A percentile compares a stretch with the other conserved stretches of the same genome.
phyloP scores from a whole-genome alignment of 2,113 vertebrate species.

The Megatriorchis doriae region DNA sequence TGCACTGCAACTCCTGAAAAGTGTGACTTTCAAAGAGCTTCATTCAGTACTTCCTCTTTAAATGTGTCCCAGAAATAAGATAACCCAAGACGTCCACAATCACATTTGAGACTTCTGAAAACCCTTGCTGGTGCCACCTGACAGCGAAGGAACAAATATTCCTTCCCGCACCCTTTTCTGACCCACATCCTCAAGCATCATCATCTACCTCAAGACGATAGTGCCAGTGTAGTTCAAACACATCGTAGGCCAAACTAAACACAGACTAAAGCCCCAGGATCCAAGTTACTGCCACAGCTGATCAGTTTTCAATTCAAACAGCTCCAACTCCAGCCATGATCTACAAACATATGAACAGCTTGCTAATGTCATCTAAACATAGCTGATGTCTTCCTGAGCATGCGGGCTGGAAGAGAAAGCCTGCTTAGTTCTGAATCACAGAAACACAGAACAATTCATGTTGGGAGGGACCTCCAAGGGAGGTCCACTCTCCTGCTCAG shows the following conservation, averaged over 20 bases:
- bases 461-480: background rate
- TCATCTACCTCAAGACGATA: background rate
- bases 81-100: background rate
- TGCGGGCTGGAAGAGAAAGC: background rate
- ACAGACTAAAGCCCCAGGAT: background rate
- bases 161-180: background rate
- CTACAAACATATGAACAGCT: background rate
- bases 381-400: background rate
- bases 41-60: background rate
- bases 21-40: background rate
- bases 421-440: background rate
- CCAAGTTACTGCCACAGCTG: background rate
- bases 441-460: background rate
- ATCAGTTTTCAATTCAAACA: background rate
- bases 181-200: background rate
- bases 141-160: background rate
- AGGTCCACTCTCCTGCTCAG: background rate
- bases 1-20: background rate
- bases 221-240: background rate
- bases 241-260: background rate
- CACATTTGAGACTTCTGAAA: background rate
- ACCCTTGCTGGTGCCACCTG: background rate
- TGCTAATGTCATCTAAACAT: background rate
- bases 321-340: background rate
- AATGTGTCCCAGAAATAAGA: background rate